Conservation (phyloP, 2,797 vertebrate species). For the Tiaroga cobitis region DNA sequence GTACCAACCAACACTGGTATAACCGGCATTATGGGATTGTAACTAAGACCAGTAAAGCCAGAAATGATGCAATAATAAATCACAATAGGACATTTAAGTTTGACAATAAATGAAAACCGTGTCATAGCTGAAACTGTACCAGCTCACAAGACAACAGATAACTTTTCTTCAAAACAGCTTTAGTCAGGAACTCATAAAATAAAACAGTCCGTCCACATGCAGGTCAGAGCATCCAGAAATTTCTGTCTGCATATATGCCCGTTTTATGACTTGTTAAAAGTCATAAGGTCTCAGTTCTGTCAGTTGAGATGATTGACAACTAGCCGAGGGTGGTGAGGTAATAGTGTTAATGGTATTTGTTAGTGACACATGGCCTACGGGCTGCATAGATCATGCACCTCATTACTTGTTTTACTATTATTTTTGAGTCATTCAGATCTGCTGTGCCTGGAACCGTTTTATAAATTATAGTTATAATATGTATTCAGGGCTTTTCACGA, state of each 20-base stretch:
- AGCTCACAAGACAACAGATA: not conserved
- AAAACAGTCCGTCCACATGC: not conserved
- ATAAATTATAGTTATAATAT: not conserved
- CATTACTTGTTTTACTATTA: not conserved
- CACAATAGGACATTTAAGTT: not conserved
- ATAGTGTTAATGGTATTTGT: not conserved
- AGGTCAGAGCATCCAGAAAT: not conserved
- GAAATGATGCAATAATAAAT: not conserved
- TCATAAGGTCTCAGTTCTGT: not conserved
- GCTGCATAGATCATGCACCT: not conserved
- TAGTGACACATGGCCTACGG: not conserved
- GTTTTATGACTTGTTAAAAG: not conserved
- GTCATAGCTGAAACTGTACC: not conserved
- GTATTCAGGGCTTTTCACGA: not conserved
- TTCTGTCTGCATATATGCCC: not conserved
- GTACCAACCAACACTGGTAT: conserved; percentile 8
- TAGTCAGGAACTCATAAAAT: not conserved
- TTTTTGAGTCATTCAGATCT: not conserved
- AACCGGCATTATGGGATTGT: conserved; percentile 14
- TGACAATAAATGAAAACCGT: not conserved
- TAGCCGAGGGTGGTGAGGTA: not conserved
- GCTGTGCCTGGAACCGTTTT: not conserved
- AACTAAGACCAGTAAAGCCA: not conserved
- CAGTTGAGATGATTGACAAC: not conserved
- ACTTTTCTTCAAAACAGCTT: not conserved